phyloP scores from a whole-genome alignment of 2,888 invertebrate species.

The Sylvicola cinctus region DNA sequence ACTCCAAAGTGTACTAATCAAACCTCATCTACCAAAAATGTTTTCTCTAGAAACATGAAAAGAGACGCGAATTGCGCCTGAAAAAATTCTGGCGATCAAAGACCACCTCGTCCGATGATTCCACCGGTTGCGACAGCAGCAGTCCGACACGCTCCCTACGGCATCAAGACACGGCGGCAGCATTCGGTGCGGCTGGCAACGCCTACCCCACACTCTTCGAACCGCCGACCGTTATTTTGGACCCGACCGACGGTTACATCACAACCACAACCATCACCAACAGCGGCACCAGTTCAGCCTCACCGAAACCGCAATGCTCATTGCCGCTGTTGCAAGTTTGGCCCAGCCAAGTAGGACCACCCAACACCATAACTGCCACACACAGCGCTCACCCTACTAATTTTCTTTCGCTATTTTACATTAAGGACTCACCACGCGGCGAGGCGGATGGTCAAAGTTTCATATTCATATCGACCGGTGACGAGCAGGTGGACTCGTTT shows the following conservation, averaged over 20 bases:
- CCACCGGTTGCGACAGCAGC: conserved; percentile 25
- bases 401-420: conserved; percentile 4
- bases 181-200: conserved; percentile 18
- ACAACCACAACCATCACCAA: no score
- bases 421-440: conserved; percentile 42
- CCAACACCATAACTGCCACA: neutral
- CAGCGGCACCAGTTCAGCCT: conserved; percentile 6
- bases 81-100: conserved; percentile 27
- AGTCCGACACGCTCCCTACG: conserved; percentile 27
- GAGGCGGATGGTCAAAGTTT: conserved; percentile 47
- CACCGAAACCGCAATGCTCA: conserved; percentile 29
- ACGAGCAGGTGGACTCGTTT: conserved; percentile 12
- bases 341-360: conserved; percentile 36
- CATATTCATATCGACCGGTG: conserved; percentile 34
- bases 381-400: conserved; percentile 2
- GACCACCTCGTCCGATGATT: conserved; percentile 25
- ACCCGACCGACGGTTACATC: conserved; percentile 8
- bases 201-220: conserved; percentile 21
- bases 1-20: no score
- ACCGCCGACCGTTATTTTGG: conserved; percentile 16
- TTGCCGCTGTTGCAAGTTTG: conserved; percentile 40
- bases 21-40: no score
- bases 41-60: conserved; percentile 23
- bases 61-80: conserved; percentile 26
- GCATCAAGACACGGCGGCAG: conserved; percentile 9